These are phyloP conservation scores for Lamellibrachia satsuma DNA, from an alignment of 2,888 invertebrate species.

Conservation along the genomic window DNA sequence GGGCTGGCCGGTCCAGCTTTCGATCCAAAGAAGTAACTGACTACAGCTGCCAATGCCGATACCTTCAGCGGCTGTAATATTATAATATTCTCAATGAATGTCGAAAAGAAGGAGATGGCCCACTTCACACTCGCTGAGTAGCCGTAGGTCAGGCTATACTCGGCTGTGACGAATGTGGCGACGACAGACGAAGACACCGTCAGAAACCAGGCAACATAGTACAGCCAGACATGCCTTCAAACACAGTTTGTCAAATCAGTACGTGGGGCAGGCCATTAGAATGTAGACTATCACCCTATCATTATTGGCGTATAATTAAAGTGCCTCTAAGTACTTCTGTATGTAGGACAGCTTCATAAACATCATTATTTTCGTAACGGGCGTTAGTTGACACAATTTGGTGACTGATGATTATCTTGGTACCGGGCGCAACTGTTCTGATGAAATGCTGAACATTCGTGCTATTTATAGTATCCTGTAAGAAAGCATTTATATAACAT, in stretches of 20 bases:
- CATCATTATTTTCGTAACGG: too few relatives aligned
- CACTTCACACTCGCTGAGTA: not conserved
- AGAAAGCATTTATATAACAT: too few relatives aligned
- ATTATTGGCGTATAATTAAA: too few relatives aligned
- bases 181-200: not conserved
- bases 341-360: too few relatives aligned
- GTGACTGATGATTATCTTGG: too few relatives aligned
- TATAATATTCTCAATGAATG: not conserved
- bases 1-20: not conserved
- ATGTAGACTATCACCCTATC: too few relatives aligned
- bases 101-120: not conserved
- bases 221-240: not conserved
- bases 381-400: too few relatives aligned
- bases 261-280: not conserved
- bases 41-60: not conserved
- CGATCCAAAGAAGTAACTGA: not conserved
- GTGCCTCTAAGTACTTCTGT: too few relatives aligned
- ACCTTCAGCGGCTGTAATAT: not conserved
- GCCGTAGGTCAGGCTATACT: not conserved
- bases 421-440: too few relatives aligned
- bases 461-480: too few relatives aligned
- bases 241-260: not conserved
- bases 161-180: not conserved
- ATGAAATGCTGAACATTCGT: too few relatives aligned
- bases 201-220: not conserved